phyloP scores from a whole-genome alignment of 2,113 vertebrate genomes.

The Caloenas nicobarica region DNA sequence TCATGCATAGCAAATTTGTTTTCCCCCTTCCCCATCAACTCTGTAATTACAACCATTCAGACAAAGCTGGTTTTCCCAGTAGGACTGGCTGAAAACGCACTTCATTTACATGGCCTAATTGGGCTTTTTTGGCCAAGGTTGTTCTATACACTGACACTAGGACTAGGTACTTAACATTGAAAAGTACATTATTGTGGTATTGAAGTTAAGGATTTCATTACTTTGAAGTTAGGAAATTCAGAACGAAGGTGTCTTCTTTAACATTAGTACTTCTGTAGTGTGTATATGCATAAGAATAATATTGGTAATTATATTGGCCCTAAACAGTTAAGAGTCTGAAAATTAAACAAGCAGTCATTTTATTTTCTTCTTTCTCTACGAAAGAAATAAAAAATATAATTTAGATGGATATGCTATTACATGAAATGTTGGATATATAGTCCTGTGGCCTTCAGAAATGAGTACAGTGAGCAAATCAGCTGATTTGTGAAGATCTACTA shows the following conservation, averaged over 20 bases:
- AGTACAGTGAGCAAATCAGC: not conserved
- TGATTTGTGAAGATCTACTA: not conserved
- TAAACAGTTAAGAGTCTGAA: slow-evolving; percentile 20
- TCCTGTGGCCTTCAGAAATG: not conserved
- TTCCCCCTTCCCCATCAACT: slow-evolving; percentile 55
- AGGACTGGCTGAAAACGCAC: slow-evolving; percentile 43
- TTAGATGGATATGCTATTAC: not conserved
- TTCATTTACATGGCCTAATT: slow-evolving; percentile 70
- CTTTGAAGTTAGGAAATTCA: slow-evolving; percentile 53
- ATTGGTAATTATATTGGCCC: not conserved
- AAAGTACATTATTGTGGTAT: slow-evolving; percentile 47
- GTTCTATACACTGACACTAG: slow-evolving; percentile 41
- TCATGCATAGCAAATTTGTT: slow-evolving; percentile 59
- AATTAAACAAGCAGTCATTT: slow-evolving; percentile 7
- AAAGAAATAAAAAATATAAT: not conserved
- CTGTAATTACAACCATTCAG: slow-evolving; percentile 61
- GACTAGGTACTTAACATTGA: slow-evolving; percentile 47
- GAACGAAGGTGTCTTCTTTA: slow-evolving; percentile 39
- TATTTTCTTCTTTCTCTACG: slow-evolving; percentile 3
- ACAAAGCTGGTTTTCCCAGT: slow-evolving; percentile 71
- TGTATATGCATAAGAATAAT: slow-evolving; percentile 32
- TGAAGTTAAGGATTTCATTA: slow-evolving; percentile 54
- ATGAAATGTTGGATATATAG: not conserved
- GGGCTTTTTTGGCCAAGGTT: slow-evolving; percentile 62
- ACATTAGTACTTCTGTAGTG: not conserved